Conservation (phyloP, 1,140 invertebrate species). For the Danaus melanippus region DNA sequence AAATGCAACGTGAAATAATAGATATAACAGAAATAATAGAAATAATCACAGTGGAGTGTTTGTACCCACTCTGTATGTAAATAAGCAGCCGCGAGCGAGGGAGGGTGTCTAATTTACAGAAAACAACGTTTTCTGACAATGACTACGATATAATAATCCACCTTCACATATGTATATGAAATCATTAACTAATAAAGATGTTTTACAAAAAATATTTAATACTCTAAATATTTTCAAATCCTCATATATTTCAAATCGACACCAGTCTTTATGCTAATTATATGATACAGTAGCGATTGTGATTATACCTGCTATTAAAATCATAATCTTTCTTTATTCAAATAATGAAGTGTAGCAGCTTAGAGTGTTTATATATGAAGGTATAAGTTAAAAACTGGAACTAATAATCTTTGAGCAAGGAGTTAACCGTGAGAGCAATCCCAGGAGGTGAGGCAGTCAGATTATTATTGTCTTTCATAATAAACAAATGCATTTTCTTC, state of each 20-base stretch:
- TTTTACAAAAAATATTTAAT: too few species aligned
- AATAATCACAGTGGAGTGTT: constrained; percentile 36
- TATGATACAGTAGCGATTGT: too few species aligned
- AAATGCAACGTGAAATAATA: too few species aligned
- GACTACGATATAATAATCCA: constrained; percentile 8
- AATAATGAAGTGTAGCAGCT: too few species aligned
- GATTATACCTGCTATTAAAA: too few species aligned
- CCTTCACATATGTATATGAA: too few species aligned
- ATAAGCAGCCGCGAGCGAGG: constrained; percentile 33
- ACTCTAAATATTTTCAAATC: too few species aligned
- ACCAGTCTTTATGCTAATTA: too few species aligned
- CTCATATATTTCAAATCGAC: too few species aligned
- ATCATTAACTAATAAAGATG: too few species aligned
- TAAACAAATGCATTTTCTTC: constrained; percentile 10
- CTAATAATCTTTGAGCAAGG: constrained; percentile 1
- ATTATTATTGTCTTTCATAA: constrained; percentile 12
- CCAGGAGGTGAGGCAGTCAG: constrained; percentile 7
- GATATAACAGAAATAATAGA: constrained; percentile 31
- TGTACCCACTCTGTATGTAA: constrained; percentile 38
- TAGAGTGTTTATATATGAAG: background rate
- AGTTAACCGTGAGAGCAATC: constrained; percentile 11
- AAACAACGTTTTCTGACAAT: constrained; percentile 30
- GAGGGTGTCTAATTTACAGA: constrained; percentile 37
- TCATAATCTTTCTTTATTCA: too few species aligned
- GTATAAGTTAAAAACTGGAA: background rate